Evolutionary conservation across 2,888 invertebrate species (phyloP), one percentile per base, ranked within the genome.

Genomic region (Agonopterix heracliana): DNA sequence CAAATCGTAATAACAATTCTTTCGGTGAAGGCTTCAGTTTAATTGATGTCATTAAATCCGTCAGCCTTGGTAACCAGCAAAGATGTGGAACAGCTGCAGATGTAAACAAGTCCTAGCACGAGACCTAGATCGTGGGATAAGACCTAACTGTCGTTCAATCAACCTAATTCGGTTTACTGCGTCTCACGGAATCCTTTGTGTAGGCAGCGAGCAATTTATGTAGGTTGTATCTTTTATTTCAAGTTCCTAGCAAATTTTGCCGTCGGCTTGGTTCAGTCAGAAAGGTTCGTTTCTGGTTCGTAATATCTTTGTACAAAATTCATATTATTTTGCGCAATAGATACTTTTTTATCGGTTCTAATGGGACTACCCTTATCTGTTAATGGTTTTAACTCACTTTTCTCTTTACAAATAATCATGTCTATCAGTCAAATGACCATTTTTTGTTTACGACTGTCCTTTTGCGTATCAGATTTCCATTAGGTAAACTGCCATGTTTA

Each of bases 341-440:
- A 26, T 26, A 26, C 46, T 42, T 55, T 68, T 75, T 68, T 75
- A 74, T 66, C 12, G 49, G 49, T 50, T 54, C 64, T 74, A 73
- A 76, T 72, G 67, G 70, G 59, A 58, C 54, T 44, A n/a, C 51
- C 52, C 56, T 75, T 75, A 78, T 75, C 78, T 66, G 63, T 60
- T 76, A 74, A 75, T 77, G 71, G 71, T 63, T 74, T 74, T 68
- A 64, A 67, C 64, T 60, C 26, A 26, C 26, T 26, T 26, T 26
- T 59, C 54, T 61, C 60, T 60, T 65, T 64, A 51, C 54, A 53
- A 44, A 13, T 35, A n/a, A 38, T 38, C 38, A 38, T 26, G 26
- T 26, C 26, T 26, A 26, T 26, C 26, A 26, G 26, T 26, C 26
- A 26, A 26, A 26, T 26, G 26, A 26, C 26, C 5, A 26, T 26